These are phyloP conservation scores for Gila robusta DNA, from an alignment of 2,797 vertebrate genomes.

Conservation along the genomic window DNA sequence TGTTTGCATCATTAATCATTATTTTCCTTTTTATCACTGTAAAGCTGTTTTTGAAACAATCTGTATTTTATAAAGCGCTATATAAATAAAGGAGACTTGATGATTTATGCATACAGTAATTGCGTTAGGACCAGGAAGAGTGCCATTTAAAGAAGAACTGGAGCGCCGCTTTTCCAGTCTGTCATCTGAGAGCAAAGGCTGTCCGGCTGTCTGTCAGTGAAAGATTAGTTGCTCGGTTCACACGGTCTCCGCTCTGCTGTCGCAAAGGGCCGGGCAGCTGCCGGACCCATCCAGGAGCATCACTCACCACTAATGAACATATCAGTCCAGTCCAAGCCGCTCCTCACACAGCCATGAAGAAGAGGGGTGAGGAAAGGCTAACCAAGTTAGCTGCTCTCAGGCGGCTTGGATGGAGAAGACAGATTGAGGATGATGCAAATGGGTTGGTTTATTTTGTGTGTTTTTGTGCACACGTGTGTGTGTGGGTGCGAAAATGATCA, in stretches of 20 bases:
- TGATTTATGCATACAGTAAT: background rate
- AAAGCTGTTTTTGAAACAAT: background rate
- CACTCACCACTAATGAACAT: conserved; percentile 75
- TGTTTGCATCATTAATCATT: background rate
- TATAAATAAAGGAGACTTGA: background rate
- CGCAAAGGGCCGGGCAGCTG: conserved; percentile 64
- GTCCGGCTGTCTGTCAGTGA: conserved; percentile 60
- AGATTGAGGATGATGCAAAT: conserved; percentile 46
- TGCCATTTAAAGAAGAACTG: conserved; percentile 41
- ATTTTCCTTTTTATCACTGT: background rate
- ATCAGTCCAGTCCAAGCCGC: conserved; percentile 73
- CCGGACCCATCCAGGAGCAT: conserved; percentile 63
- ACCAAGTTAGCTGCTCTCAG: conserved; percentile 62
- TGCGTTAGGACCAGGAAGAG: background rate
- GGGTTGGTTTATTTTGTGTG: conserved; percentile 10
- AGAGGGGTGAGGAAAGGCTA: conserved; percentile 58
- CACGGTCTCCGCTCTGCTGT: conserved; percentile 45
- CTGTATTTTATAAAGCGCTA: background rate
- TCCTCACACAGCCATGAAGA: conserved; percentile 52
- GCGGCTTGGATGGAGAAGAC: conserved; percentile 47
- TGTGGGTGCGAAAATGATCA: conserved; percentile 37
- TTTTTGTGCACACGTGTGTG: background rate
- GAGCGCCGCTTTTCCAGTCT: conserved; percentile 44
- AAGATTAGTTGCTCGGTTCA: conserved; percentile 60
- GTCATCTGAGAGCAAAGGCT: conserved; percentile 54